Percentiles rank a stretch among this genome's conserved stretches.
Conservation (phyloP, 2,888 invertebrate species). For the Agonum fuliginosum region DNA sequence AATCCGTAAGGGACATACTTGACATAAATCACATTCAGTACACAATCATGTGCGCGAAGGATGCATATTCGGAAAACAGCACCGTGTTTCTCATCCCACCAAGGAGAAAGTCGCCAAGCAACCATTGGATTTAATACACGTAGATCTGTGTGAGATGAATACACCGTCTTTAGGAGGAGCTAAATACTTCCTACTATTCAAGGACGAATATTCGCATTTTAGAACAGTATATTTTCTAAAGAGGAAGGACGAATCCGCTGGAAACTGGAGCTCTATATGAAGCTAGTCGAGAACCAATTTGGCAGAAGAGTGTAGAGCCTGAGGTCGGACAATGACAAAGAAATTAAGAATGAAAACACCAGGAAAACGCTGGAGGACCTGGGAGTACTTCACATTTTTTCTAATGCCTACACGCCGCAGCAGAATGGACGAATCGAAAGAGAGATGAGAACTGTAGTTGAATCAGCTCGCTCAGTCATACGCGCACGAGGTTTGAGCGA, state of each 20-base stretch:
- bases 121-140: conserved; percentile 63
- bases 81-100: conserved; percentile 61
- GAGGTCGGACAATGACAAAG: conserved; percentile 65
- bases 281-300: conserved; percentile 66
- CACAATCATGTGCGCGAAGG: conserved; percentile 24
- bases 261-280: conserved; percentile 62
- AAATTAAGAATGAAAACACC: conserved; percentile 65
- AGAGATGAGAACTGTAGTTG: conserved; percentile 62
- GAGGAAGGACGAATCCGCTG: conserved; percentile 47
- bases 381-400: conserved; percentile 64
- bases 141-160: conserved; percentile 65
- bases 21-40: conserved; percentile 31
- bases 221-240: conserved; percentile 56
- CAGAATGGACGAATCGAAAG: conserved; percentile 67
- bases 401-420: conserved; percentile 57
- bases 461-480: conserved; percentile 65
- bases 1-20: conserved; percentile 61
- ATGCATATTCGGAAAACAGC: conserved; percentile 47
- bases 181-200: conserved; percentile 63
- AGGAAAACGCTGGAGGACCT: conserved; percentile 63
- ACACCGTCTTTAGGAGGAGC: conserved; percentile 64
- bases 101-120: conserved; percentile 61
- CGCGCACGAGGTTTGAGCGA: conserved; percentile 61
- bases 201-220: conserved; percentile 50
- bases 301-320: conserved; percentile 62